These are phyloP conservation scores for Ciconia stormi DNA, from an alignment of 2,113 vertebrate genomes.

Conservation along the genomic window DNA sequence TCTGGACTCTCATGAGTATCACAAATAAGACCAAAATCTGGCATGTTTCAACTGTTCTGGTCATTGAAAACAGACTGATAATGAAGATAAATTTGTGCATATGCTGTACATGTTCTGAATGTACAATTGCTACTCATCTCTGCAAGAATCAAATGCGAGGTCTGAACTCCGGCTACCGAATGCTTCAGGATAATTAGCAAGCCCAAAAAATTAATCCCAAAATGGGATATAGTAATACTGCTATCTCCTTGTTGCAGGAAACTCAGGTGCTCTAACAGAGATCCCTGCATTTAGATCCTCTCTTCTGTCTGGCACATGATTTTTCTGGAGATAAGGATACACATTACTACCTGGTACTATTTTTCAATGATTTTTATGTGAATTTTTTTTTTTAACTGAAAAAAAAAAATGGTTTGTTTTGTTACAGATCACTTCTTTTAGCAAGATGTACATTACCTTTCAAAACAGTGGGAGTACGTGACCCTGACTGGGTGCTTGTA, in stretches of 20 bases:
- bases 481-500: background rate
- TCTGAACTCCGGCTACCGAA: background rate
- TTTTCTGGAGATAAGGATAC: background rate
- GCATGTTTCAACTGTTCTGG: background rate
- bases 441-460: background rate
- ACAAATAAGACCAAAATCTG: constrained; percentile 47
- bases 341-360: background rate
- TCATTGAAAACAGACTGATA: constrained; percentile 33
- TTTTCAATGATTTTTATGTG: background rate
- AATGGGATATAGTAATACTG: background rate
- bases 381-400: background rate
- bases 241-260: background rate
- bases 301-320: background rate
- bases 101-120: constrained; percentile 18
- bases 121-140: background rate
- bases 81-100: constrained; percentile 50
- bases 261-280: background rate
- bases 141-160: background rate
- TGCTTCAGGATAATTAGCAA: constrained; percentile 22
- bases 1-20: background rate
- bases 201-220: background rate
- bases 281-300: background rate
- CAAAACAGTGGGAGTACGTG: background rate
- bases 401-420: background rate
- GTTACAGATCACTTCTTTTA: background rate